Evolutionary conservation across 2,113 vertebrate genomes (phyloP).

Genomic region (Puntigrus tetrazona): DNA sequence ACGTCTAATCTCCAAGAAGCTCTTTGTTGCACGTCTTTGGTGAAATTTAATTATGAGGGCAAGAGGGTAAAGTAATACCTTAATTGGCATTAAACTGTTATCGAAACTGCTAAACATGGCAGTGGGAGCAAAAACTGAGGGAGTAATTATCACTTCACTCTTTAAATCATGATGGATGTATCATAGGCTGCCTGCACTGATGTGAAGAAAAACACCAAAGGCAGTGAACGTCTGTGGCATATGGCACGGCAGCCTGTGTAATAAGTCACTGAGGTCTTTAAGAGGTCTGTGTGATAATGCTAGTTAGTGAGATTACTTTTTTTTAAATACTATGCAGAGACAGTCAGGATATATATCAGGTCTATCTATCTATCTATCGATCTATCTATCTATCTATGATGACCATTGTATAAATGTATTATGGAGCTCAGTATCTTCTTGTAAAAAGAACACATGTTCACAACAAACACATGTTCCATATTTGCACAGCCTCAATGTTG

Average conservation of each 20-base stretch:
- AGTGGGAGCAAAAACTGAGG: conserved; percentile 12
- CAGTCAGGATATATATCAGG: not conserved
- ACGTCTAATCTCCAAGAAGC: conserved; percentile 4
- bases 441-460: not conserved
- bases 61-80: not conserved
- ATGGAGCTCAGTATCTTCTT: not conserved
- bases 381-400: not conserved
- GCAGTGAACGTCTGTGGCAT: conserved; percentile 8
- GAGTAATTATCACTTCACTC: conserved; percentile 27
- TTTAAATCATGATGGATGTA: conserved; percentile 26
- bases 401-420: not conserved
- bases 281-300: not conserved
- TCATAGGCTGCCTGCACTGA: conserved; percentile 11
- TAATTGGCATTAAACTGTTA: conserved; percentile 23
- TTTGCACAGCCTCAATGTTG: not conserved
- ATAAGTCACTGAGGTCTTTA: conserved; percentile 18
- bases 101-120: conserved; percentile 1
- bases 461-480: not conserved
- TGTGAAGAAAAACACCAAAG: conserved; percentile 19
- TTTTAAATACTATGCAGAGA: not conserved
- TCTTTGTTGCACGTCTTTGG: not conserved
- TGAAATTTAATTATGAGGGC: not conserved
- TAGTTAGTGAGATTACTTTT: not conserved
- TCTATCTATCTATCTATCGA: not conserved
- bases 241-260: conserved; percentile 10